Evolutionary conservation across 2,797 vertebrate species (phyloP), one percentile per base, ranked within the genome.

Genomic region (Takifugu ocellatus): DNA sequence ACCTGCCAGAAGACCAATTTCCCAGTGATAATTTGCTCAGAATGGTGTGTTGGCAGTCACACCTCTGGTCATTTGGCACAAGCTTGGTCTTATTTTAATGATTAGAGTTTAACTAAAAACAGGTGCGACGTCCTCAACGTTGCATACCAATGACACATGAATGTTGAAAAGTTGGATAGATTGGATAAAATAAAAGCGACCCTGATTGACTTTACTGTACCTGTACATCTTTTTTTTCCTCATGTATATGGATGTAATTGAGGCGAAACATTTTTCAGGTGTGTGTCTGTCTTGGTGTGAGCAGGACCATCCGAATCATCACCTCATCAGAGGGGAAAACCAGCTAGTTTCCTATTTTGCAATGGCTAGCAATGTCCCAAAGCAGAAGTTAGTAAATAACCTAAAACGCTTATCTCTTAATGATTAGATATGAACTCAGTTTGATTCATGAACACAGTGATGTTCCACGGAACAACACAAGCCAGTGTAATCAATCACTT

Each of bases 1-100:
- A 45, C 0, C 14, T 21, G 21, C 21, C 21, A 21, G 21, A 24
- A 48, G 24, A 21, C 53, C 42, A 50, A 24, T 58, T 49, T 10
- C 51, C 25, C 6, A 25, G 11, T 24, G 14, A 21, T 46, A 46
- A 17, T n/a, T n/a, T 46, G 44, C 17, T 21, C 44, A 46, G 17
- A 16, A 12, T 2, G 1, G 44, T 46, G 16, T 21, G 44, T 46
- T n/a, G 17, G 16, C 16, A 7, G 16, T 21, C 6, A 58, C 17
- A 47, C 44, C 51, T 61, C 61, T 65, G 49, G 48, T 68, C 52
- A 25, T 36, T 54, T 17, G 33, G 55, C n/a, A 60, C 74, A 75
- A 33, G 45, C 70, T 65, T 29, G 9, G 62, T 77, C 66, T 72
- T 58, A 69, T 66, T 60, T 55, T 48, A 25, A 48, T 58, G 63